Conservation (phyloP, 2,888 invertebrate species). For the Koerneria pararmatus region DNA sequence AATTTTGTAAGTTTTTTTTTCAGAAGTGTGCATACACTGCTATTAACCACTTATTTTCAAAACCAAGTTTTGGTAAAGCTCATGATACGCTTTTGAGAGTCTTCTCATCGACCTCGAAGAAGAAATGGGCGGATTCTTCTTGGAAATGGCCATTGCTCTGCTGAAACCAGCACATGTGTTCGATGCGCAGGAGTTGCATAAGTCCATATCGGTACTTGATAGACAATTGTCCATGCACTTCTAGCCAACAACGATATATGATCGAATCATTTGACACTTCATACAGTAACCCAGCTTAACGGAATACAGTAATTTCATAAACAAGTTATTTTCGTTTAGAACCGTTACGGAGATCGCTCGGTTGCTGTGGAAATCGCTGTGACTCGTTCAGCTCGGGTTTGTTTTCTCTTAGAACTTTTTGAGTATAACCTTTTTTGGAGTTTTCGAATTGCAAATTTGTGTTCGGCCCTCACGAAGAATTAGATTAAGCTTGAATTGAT, state of each 20-base stretch:
- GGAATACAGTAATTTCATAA: conserved; percentile 10
- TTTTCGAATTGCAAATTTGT: background rate
- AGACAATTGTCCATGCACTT: conserved; percentile 22
- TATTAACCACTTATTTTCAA: too few species aligned
- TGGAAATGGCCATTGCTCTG: conserved; percentile 60
- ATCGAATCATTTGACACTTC: background rate
- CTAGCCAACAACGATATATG: background rate
- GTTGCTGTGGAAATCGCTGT: conserved; percentile 59
- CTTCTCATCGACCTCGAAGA: conserved; percentile 61
- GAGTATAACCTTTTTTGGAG: background rate
- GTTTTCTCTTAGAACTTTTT: conserved; percentile 15
- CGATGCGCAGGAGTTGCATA: conserved; percentile 60
- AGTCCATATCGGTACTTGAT: conserved; percentile 54
- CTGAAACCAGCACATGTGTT: conserved; percentile 60
- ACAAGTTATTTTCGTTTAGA: conserved; percentile 29
- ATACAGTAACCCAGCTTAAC: background rate
- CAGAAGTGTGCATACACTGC: too few species aligned
- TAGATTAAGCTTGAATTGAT: too few species aligned
- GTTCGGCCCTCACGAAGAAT: background rate
- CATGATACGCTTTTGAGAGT: conserved; percentile 48
- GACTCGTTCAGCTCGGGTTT: conserved; percentile 55
- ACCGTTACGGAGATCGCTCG: conserved; percentile 49
- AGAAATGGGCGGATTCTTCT: conserved; percentile 62
- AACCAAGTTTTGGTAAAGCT: too few species aligned
- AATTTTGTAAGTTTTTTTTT: too few species aligned